Base-by-base conservation (phyloP, 2,113 vertebrate species). In the Hippopotamus amphibius region DNA sequence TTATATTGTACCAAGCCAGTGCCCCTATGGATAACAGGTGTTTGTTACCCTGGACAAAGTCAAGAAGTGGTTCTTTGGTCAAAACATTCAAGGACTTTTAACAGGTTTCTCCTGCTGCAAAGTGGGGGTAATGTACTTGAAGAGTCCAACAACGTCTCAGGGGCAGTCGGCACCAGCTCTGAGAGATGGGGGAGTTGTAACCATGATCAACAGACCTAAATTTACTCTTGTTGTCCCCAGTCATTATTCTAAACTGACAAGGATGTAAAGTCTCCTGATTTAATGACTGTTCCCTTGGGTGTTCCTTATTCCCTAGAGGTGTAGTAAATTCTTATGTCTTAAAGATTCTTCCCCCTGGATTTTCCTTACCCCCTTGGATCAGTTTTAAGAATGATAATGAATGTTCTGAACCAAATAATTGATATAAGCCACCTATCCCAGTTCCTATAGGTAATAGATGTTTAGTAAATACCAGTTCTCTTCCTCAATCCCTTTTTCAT, bases 1-100 rank as follows among this genome's bases (percentile, higher is more conserved):
- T 93, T 69, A 48, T 91, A 86, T 79, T 87, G 80, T 65, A 86
- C 63, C 87, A 30, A 13, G 43, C 86, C 96, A 97, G 30, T 10
- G 57, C 55, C 88, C 66, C 85, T 82, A 28, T 89, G 88, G 68
- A 81, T 96, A 93, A 7, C 53, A 83, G 30, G 55, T 95, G 68
- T 82, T 90, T 87, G 69, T 85, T 96, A 71, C 68, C n/a, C 17
- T 96, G 53, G 84, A 65, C 48, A 88, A 41, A 76, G 69, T 87
- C 84, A 66, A n/a, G 55, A 83, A 79, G 76, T 77, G 76, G 17
- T 79, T 97, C 95, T 65, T 57, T 50, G n/a, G 26, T 81, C 8
- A 50, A n/a, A 59, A 30, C n/a, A 50, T 77, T 86, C 63, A 16
- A n/a, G 55, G 28, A 74, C 79, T 74, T 74, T 37, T 19, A 63